Evolutionary conservation across 2,888 invertebrate genomes (phyloP), one percentile per base, ranked within the genome.

Genomic region (Cryptocephalus moraei): DNA sequence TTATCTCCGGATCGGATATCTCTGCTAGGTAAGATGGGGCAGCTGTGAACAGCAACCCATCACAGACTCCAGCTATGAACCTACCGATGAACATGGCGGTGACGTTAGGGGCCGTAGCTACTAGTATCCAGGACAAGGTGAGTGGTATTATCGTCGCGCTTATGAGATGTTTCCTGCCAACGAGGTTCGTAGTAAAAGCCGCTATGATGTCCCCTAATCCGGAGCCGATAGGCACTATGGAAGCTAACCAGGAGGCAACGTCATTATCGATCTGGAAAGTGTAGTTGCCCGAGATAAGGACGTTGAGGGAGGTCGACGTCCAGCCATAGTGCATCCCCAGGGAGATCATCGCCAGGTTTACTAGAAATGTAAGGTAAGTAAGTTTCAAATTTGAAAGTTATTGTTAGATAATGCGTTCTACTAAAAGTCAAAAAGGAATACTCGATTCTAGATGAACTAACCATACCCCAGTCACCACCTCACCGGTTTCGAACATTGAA

Each of bases 101-200:
- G 1, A 79, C 74, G 1, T 76, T 75, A 49, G 73, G 71, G 32
- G 81, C 80, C 33, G 74, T 65, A 49, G 79, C 77, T 55, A 82
- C 74, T 54, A 81, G 66, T 34, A 81, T 65, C 82, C 82, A 84
- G 49, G 81, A 78, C 38, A 78, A 47, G 49, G 78, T 75, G 57
- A 81, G 75, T 0, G 82, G 79, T 4, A 81, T 58, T 1, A 80
- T 79, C n/a, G 79, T 75, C 32, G 79, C 62, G 11, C 82, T 70
- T 9, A 83, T 70, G 31, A 80, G 76, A 6, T 72, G 74, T 62
- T 82, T 84, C n/a, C 84, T 73, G 32, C 84, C 84, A 48, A 79
- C 73, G 52, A 72, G 72, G 63, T 84, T 81, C 41, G 81, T 80
- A 45, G 79, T 69, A 58, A 80, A 73, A 9, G 80, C 81, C n/a